Conservation (phyloP, 1,140 invertebrate genomes). For the Lerema accius region DNA sequence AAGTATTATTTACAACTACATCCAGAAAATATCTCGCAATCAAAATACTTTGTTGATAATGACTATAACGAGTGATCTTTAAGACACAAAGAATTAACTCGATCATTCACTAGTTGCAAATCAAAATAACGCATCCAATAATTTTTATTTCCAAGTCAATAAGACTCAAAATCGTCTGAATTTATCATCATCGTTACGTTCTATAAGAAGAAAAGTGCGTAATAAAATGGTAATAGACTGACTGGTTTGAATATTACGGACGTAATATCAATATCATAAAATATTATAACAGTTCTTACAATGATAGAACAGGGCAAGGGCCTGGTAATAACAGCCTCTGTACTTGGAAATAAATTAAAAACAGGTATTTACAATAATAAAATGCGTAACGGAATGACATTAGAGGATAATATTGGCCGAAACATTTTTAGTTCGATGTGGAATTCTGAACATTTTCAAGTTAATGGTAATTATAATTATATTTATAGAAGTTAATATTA, state of each 20-base stretch:
- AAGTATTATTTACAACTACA: conserved; percentile 9
- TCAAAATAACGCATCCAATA: no score
- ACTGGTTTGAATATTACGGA: conserved; percentile 2
- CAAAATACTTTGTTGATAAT: conserved; percentile 15
- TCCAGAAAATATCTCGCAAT: conserved; percentile 2
- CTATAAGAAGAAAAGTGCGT: not conserved
- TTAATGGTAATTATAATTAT: no score
- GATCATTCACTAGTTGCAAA: no score
- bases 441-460: no score
- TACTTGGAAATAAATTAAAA: conserved; percentile 3
- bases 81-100: not conserved
- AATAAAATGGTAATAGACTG: conserved; percentile 1
- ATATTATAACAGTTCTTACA: conserved; percentile 14
- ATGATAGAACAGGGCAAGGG: not conserved
- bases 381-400: no score
- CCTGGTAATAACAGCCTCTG: not conserved
- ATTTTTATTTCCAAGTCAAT: not conserved
- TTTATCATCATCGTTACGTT: not conserved
- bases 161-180: not conserved
- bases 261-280: conserved; percentile 24
- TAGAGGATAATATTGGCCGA: no score
- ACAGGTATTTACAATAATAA: no score
- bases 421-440: no score
- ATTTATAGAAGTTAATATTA: no score
- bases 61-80: conserved; percentile 1